Evolutionary conservation across 2,797 vertebrate species (phyloP).

Genomic region (Discoglossus pictus): DNA sequence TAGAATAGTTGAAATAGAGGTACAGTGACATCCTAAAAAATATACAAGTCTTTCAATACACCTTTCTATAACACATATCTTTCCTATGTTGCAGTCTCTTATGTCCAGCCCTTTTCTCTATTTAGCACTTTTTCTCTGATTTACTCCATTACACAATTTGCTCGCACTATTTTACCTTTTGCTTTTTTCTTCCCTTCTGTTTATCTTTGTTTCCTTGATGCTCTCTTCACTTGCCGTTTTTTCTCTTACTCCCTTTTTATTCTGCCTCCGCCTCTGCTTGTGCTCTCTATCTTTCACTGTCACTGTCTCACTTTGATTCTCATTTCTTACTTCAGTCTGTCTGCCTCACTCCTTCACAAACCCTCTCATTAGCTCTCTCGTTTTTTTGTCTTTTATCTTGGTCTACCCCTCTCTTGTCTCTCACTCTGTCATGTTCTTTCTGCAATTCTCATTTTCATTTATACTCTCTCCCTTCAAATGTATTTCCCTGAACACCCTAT

Average conservation of each 20-base stretch:
- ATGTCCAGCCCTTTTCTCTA: not conserved
- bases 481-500: constrained; percentile 17
- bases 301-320: constrained; percentile 46
- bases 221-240: constrained; percentile 3
- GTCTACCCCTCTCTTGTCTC: constrained; percentile 29
- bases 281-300: constrained; percentile 43
- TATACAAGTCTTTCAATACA: too few relatives aligned
- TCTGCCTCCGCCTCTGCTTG: constrained; percentile 15
- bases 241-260: constrained; percentile 8
- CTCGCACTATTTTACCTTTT: too few relatives aligned
- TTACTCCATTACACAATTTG: constrained; percentile 1
- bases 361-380: constrained; percentile 12
- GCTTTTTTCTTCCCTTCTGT: not conserved
- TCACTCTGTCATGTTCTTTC: constrained; percentile 32
- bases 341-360: constrained; percentile 16
- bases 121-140: not conserved
- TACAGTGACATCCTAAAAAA: too few relatives aligned
- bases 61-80: too few relatives aligned
- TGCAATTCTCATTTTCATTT: constrained; percentile 33
- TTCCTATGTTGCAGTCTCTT: too few relatives aligned
- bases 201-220: not conserved
- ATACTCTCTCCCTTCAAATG: not conserved
- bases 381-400: constrained; percentile 30
- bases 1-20: too few relatives aligned
- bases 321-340: constrained; percentile 30